Conservation (phyloP, 2,888 invertebrate species). For the Smittia aterrima region DNA sequence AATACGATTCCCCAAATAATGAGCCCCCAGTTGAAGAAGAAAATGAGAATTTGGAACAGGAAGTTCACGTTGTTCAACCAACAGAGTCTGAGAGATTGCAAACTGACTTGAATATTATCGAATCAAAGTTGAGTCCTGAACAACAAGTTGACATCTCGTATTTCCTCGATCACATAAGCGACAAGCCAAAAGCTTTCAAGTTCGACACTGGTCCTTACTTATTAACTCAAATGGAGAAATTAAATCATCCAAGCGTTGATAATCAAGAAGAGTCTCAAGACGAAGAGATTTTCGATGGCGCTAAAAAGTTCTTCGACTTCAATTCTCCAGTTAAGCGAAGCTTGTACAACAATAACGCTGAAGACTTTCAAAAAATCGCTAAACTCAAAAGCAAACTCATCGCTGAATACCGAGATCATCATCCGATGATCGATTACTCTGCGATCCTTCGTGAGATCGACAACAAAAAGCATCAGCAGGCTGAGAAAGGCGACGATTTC, state of each 20-base stretch:
- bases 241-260: not conserved
- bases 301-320: conserved; percentile 1
- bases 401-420: not conserved
- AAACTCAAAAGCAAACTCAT: conserved; percentile 9
- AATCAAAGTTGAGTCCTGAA: not conserved
- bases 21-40: too few relatives aligned
- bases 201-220: not conserved
- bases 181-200: not conserved
- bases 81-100: not conserved
- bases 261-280: not conserved
- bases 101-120: not conserved
- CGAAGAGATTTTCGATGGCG: not conserved
- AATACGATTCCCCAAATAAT: too few relatives aligned
- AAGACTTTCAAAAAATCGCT: not conserved
- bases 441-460: not conserved
- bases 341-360: not conserved
- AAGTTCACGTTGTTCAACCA: not conserved
- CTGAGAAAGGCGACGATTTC: not conserved
- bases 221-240: not conserved
- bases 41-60: not conserved
- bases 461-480: not conserved
- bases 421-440: not conserved
- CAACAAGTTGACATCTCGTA: not conserved
- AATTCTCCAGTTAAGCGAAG: not conserved
- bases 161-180: not conserved